Evolutionary conservation across 2,888 invertebrate species (phyloP).

Genomic region (Sipha maydis): DNA sequence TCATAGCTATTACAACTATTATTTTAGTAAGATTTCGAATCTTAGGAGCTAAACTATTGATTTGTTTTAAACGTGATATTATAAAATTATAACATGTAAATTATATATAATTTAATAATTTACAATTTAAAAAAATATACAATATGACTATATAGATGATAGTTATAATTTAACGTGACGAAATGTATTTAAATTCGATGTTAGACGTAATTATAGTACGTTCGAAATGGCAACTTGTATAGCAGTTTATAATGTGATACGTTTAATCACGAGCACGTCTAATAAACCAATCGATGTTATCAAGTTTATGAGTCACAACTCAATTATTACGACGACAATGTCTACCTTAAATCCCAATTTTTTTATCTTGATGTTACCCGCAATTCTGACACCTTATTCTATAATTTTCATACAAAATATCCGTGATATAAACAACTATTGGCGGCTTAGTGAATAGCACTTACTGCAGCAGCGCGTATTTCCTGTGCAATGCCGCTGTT

Average conservation of each 20-base stretch:
- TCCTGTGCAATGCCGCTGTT: not conserved
- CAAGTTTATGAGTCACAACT: not conserved
- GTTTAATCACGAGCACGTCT: conserved; percentile 24
- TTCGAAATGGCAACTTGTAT: too few species aligned
- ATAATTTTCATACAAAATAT: conserved; percentile 44
- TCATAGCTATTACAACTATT: too few species aligned
- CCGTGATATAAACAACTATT: conserved; percentile 48
- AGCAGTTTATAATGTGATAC: not conserved
- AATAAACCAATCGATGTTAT: conserved; percentile 21
- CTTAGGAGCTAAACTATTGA: too few species aligned
- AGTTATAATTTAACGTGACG: too few species aligned
- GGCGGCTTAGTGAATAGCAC: conserved; percentile 43
- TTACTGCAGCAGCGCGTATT: not conserved
- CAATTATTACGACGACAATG: not conserved
- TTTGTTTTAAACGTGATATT: too few species aligned
- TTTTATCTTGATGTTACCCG: conserved; percentile 41
- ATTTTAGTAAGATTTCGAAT: too few species aligned
- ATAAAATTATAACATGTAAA: too few species aligned
- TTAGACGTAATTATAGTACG: too few species aligned
- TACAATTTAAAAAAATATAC: too few species aligned
- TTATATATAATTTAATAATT: too few species aligned
- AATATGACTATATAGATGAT: too few species aligned
- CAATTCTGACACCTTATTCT: conserved; percentile 6
- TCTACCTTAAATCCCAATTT: not conserved
- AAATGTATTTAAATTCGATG: too few species aligned